Conservation (phyloP, 2,797 vertebrate genomes). For the Enteromius paludinosus region DNA sequence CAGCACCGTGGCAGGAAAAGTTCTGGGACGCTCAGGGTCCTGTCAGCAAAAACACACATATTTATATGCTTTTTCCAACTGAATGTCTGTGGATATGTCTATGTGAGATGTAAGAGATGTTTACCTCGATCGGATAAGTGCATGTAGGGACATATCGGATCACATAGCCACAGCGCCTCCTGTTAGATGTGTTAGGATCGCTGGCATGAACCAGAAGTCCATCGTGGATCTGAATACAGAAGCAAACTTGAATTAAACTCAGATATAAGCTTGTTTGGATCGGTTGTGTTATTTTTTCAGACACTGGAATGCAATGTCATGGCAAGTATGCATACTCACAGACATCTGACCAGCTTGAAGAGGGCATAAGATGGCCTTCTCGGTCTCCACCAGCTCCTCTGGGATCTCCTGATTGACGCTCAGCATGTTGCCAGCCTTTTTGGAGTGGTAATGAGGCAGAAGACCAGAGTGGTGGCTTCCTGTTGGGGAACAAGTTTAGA, state of each 20-base stretch:
- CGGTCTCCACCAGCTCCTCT: slow-evolving; percentile 73
- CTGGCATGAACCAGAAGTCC: slow-evolving; percentile 82
- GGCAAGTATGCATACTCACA: slow-evolving; percentile 68
- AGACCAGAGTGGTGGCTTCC: slow-evolving; percentile 78
- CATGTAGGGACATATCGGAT: slow-evolving; percentile 80
- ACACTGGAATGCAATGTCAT: background rate
- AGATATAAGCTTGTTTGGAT: background rate
- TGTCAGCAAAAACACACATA: slow-evolving; percentile 47
- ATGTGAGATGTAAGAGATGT: background rate
- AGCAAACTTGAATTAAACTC: background rate
- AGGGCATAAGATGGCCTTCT: slow-evolving; percentile 74
- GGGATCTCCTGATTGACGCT: slow-evolving; percentile 84
- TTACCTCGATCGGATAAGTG: slow-evolving; percentile 78
- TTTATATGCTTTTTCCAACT: background rate
- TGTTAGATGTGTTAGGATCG: slow-evolving; percentile 79
- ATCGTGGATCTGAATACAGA: slow-evolving; percentile 76
- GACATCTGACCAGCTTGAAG: slow-evolving; percentile 83
- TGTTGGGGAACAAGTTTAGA: slow-evolving; percentile 53
- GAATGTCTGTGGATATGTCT: background rate
- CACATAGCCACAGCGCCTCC: slow-evolving; percentile 81
- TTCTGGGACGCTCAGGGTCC: slow-evolving; percentile 79
- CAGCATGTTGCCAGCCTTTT: slow-evolving; percentile 78
- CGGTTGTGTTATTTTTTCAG: background rate
- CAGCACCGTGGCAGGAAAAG: slow-evolving; percentile 73
- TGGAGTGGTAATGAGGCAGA: slow-evolving; percentile 72